phyloP scores from a whole-genome alignment of 1,140 invertebrate species.

The Drosophila neocordata region DNA sequence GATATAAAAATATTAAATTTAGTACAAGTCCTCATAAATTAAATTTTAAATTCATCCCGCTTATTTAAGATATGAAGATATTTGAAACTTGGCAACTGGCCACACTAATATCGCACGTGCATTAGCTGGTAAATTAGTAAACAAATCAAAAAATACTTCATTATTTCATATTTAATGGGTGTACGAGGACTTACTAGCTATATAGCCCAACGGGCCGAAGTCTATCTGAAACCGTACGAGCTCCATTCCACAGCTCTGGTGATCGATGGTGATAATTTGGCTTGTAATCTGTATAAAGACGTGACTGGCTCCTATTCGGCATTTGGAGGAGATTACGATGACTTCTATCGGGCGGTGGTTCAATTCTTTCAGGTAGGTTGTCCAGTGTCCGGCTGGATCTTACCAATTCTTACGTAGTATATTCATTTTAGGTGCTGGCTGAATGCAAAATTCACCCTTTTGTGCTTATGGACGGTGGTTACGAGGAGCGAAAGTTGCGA shows the following conservation, averaged over 20 bases:
- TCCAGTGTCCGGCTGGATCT: background rate
- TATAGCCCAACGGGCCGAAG: conserved; percentile 87
- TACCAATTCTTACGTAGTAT: conserved; percentile 78
- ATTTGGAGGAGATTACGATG: conserved; percentile 95
- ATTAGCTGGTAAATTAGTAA: conserved; percentile 5
- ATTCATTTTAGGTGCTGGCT: conserved; percentile 89
- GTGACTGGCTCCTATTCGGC: conserved; percentile 86
- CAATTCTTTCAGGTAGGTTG: conserved; percentile 87
- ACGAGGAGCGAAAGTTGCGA: conserved; percentile 89
- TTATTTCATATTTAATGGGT: conserved; percentile 86
- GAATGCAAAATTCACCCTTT: conserved; percentile 89
- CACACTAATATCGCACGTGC: conserved; percentile 44
- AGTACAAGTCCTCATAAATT: too few relatives aligned
- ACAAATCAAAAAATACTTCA: conserved; percentile 46
- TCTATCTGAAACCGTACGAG: conserved; percentile 86
- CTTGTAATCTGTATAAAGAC: conserved; percentile 88
- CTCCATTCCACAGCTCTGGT: conserved; percentile 89
- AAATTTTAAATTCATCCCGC: too few relatives aligned
- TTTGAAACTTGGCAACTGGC: background rate
- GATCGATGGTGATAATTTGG: conserved; percentile 92
- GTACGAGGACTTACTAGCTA: conserved; percentile 92
- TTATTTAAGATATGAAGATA: too few relatives aligned
- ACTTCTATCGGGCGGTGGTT: conserved; percentile 85
- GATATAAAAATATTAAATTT: too few relatives aligned
- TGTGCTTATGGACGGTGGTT: conserved; percentile 93